Evolutionary conservation across 1,140 invertebrate genomes (phyloP).

Genomic region (Neelides sp.): DNA sequence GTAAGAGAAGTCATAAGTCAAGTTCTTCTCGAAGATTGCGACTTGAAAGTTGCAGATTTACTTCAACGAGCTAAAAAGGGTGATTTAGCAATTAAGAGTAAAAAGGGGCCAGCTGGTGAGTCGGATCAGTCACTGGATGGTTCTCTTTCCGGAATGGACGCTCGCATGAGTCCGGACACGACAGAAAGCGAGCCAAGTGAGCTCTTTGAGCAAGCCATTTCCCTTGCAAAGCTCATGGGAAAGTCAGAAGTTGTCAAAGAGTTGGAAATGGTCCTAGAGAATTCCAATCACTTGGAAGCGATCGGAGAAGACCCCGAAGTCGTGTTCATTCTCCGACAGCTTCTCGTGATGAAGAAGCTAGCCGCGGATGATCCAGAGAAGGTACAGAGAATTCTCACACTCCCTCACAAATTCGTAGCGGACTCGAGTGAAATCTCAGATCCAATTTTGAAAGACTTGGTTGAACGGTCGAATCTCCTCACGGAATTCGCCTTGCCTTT

Average conservation of each 20-base stretch:
- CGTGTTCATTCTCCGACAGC: constrained; percentile 52
- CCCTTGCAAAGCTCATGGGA: constrained; percentile 54
- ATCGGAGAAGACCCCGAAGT: constrained; percentile 48
- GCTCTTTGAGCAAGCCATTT: constrained; percentile 52
- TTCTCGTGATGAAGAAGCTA: constrained; percentile 56
- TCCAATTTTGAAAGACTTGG: not conserved
- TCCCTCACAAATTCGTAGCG: not conserved
- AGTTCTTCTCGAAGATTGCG: too few species aligned
- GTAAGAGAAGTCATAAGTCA: too few species aligned
- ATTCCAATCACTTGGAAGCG: constrained; percentile 45
- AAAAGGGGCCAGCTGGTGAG: too few species aligned
- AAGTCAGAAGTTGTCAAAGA: constrained; percentile 47
- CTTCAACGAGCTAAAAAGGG: too few species aligned
- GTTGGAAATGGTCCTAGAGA: constrained; percentile 45
- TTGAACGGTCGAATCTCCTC: constrained; percentile 1
- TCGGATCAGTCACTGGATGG: too few species aligned
- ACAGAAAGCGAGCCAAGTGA: too few species aligned
- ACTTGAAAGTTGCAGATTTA: too few species aligned
- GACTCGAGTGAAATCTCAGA: not conserved
- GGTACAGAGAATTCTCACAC: not conserved
- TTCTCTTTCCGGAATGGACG: too few species aligned
- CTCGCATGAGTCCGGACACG: too few species aligned
- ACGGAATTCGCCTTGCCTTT: constrained; percentile 4
- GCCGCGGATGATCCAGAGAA: constrained; percentile 42
- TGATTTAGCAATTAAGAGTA: too few species aligned